Conservation (phyloP, 1,140 invertebrate genomes). For the Leucophenga varia region DNA sequence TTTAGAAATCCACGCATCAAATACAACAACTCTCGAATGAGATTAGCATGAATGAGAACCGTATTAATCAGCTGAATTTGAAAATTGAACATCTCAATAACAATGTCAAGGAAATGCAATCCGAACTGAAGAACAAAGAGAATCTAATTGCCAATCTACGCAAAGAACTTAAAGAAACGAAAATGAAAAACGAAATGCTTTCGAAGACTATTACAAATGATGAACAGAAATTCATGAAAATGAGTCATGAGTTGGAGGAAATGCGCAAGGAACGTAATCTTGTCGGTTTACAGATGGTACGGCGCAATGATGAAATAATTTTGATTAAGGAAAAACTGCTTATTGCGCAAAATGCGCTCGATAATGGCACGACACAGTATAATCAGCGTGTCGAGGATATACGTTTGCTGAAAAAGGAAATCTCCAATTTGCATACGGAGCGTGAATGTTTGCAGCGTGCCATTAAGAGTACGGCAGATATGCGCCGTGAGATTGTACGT, state of each 20-base stretch:
- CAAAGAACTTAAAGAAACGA: conserved; percentile 60
- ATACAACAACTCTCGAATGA: conserved; percentile 37
- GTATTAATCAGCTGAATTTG: conserved; percentile 38
- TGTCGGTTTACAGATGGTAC: conserved; percentile 72
- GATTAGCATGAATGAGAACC: conserved; percentile 36
- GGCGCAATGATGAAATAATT: conserved; percentile 73
- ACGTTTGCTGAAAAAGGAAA: conserved; percentile 72
- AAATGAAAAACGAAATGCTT: conserved; percentile 61
- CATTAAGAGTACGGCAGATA: conserved; percentile 64
- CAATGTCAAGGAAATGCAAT: conserved; percentile 67
- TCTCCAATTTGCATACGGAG: conserved; percentile 68
- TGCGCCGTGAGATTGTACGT: conserved; percentile 72
- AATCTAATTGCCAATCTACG: conserved; percentile 57
- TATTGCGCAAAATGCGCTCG: conserved; percentile 68
- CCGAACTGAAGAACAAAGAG: conserved; percentile 57
- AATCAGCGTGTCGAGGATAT: conserved; percentile 74
- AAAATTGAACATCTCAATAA: conserved; percentile 66
- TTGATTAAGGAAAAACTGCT: conserved; percentile 74
- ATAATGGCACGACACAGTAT: conserved; percentile 68
- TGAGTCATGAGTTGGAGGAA: conserved; percentile 68
- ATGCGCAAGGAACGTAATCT: conserved; percentile 70
- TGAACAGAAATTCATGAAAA: conserved; percentile 60
- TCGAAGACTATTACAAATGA: conserved; percentile 56
- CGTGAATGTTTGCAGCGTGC: conserved; percentile 64
- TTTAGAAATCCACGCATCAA: conserved; percentile 39